Evolutionary conservation across 2,113 vertebrate species (phyloP), one percentile per base, ranked within the genome.

Genomic region (Cairina moschata): DNA sequence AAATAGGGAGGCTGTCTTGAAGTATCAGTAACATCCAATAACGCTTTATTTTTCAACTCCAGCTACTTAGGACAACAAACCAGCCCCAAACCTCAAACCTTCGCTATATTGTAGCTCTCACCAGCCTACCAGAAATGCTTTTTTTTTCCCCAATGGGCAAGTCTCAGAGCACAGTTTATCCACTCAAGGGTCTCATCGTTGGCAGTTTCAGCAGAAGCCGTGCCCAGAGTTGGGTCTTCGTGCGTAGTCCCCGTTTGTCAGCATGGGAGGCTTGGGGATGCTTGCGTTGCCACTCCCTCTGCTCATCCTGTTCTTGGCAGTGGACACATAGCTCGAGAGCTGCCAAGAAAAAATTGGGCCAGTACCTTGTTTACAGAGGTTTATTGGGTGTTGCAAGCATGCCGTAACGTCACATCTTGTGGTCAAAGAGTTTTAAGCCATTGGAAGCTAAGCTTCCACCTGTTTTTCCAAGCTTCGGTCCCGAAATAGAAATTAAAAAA

Each of bases 341-440:
- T 85, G 91, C 91, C 91, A 91, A 58, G 84, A 13, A 28, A n/a
- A 81, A 81, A 29, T 6, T 7, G 75, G 83, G 88, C 91, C 58
- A 13, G 75, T 25, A 48, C 74, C 52, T 81, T 81, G 71, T 93
- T 91, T 73, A 58, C 88, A 23, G 21, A 77, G 83, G 79, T 65
- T 93, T 75, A 32, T 54, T 67, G 87, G 75, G 25, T 46, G 59
- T 28, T 62, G 54, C 38, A 18, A 26, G 59, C 21, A 0, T 8
- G 38, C 80, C 42, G 52, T 36, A 36, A 65, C 12, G 68, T 36
- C 83, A 16, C 54, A 29, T 85, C 80, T 52, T 50, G 59, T 58
- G 91, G 88, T 84, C 88, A 77, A 7, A 74, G 90, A 32, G 67
- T 42, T 67, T 36, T 20, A 48, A 77, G 68, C 25, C 8, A 17